phyloP scores from a whole-genome alignment of 2,888 invertebrate species.

The Apomyelois bistriatella region DNA sequence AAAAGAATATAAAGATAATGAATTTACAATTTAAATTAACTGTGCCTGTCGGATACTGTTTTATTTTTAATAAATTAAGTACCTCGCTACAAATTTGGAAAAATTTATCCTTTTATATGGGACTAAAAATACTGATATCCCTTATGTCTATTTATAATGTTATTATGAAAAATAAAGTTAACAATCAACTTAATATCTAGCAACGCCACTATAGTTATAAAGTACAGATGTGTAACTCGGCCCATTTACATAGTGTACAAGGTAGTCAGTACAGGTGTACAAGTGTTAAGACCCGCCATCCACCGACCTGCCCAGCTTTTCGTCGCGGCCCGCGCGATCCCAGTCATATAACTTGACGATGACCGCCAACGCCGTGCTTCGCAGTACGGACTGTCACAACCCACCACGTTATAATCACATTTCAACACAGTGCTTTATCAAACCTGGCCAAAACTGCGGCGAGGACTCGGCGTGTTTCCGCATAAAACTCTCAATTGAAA shows the following conservation, averaged over 20 bases:
- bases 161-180: background rate
- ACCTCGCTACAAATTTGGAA: too few relatives aligned
- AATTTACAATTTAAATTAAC: too few relatives aligned
- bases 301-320: constrained; percentile 94
- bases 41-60: too few relatives aligned
- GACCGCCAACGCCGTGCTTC: constrained; percentile 49
- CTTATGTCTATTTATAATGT: too few relatives aligned
- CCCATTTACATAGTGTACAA: constrained; percentile 9
- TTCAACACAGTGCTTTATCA: background rate
- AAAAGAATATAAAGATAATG: too few relatives aligned
- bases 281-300: constrained; percentile 22
- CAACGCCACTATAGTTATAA: background rate
- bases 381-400: constrained; percentile 71
- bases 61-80: too few relatives aligned
- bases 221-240: background rate
- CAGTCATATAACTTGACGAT: constrained; percentile 90
- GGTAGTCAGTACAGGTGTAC: constrained; percentile 9
- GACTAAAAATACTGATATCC: too few relatives aligned
- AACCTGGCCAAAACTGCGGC: too few relatives aligned
- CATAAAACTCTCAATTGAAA: too few relatives aligned
- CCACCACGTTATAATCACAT: constrained; percentile 52
- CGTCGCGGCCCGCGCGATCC: constrained; percentile 95
- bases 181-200: too few relatives aligned
- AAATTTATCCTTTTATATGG: too few relatives aligned
- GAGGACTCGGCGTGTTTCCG: too few relatives aligned